Conservation (phyloP, 2,113 vertebrate genomes). For the Tretioscincus oriximinensis region DNA sequence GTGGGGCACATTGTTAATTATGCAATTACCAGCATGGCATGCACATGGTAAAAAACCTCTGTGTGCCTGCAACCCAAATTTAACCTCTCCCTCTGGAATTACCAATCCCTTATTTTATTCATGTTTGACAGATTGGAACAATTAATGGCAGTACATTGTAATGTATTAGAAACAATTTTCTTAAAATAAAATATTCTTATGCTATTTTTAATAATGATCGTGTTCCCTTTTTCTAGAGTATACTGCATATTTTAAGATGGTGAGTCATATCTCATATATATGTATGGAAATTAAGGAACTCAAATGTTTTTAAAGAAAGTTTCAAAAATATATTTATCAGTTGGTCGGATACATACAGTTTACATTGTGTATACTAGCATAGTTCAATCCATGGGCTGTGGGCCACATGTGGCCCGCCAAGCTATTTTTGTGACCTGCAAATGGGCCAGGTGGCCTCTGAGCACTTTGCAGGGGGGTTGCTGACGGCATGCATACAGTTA, state of each 20-base stretch:
- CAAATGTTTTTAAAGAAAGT: not conserved
- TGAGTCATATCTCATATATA: not conserved
- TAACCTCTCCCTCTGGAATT: too few relatives aligned
- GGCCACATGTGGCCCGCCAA: too few relatives aligned
- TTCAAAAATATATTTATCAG: conserved; percentile 4
- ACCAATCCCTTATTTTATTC: not conserved
- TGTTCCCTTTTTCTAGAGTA: not conserved
- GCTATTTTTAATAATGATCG: conserved; percentile 19
- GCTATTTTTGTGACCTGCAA: too few relatives aligned
- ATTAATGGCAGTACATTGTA: conserved; percentile 6
- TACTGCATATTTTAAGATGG: not conserved
- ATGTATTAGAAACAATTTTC: not conserved
- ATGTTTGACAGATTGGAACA: not conserved
- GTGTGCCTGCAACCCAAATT: too few relatives aligned
- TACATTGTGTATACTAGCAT: not conserved
- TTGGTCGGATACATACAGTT: conserved; percentile 31
- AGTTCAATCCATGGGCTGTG: too few relatives aligned
- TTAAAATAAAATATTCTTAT: not conserved
- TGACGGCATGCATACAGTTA: too few relatives aligned
- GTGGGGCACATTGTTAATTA: too few relatives aligned
- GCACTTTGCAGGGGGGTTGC: too few relatives aligned
- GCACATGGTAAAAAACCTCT: too few relatives aligned
- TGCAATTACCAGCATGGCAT: too few relatives aligned
- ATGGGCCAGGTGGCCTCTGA: too few relatives aligned
- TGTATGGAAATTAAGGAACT: not conserved